A percentile compares a stretch with the other conserved stretches of the same genome.
Evolutionary conservation across 2,113 vertebrate genomes (phyloP).

Genomic region (Pao palembangensis): DNA sequence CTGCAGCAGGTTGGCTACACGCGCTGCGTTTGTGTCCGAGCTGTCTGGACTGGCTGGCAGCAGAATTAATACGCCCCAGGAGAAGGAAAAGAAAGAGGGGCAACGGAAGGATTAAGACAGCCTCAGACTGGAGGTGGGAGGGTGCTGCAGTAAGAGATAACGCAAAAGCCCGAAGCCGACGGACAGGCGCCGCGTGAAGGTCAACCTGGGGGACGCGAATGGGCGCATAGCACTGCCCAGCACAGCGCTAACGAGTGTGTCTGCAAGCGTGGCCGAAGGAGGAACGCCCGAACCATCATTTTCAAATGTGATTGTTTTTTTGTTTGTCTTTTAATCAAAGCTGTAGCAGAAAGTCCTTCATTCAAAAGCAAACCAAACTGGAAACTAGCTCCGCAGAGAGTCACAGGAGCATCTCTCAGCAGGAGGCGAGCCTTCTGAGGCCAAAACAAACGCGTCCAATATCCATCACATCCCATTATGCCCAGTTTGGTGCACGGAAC

Average conservation of each 20-base stretch:
- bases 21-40: neutral
- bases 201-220: constrained; percentile 37
- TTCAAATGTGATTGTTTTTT: neutral
- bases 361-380: neutral
- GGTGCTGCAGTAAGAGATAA: constrained; percentile 46
- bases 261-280: no score
- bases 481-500: neutral
- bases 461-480: constrained; percentile 5
- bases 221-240: constrained; percentile 34
- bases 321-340: no score
- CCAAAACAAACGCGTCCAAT: constrained; percentile 1
- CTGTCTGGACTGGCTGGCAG: constrained; percentile 1
- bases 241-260: neutral
- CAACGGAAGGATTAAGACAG: constrained; percentile 27
- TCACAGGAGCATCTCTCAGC: neutral
- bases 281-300: neutral
- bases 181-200: constrained; percentile 55
- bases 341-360: neutral
- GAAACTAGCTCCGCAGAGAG: neutral
- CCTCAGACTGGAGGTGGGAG: constrained; percentile 17
- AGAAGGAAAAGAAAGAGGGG: constrained; percentile 17
- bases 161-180: constrained; percentile 16
- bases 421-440: neutral
- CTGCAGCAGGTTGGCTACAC: no score
- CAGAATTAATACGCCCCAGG: constrained; percentile 19